Evolutionary conservation across 2,888 invertebrate genomes (phyloP), one percentile per base, ranked within the genome.

Genomic region (Drosophila nigritarsus): DNA sequence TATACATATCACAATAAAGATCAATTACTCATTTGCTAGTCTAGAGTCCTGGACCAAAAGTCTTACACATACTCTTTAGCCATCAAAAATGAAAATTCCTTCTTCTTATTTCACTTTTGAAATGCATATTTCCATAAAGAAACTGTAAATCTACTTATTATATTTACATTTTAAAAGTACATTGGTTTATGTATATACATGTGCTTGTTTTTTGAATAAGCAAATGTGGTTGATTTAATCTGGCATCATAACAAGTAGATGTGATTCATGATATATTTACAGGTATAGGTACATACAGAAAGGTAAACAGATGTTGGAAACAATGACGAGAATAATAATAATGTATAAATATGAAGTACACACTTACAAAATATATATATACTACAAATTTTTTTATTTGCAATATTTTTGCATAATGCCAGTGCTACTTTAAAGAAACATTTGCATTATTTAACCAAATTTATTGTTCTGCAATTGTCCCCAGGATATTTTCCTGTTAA

Each of bases 401-500:
- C 38, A 55, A 36, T 29, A 27, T 9, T 11, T 20, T 9, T 4
- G 27, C 18, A 38, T n/a, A 29, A 27, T 9, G 27, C 34, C 24
- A 15, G 24, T 45, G 18, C 18, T 30, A 40, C 32, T 45, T 45
- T 40, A 54, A 65, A 40, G 40, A 29, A 65, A 32, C 53, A 36
- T 20, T 54, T 27, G 13, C 30, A 49, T 42, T 66, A 34, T 53
- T 54, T 42, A 54, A 49, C n/a, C 38, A 42, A 61, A 51, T 49
- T 58, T 56, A 60, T 69, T 68, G 56, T 50, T 34, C 13, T 18
- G 50, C 40, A 51, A 50, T 51, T 45, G 58, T 40, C 48, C 27
- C 38, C 18, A 30, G 38, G 56, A 55, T 18, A 50, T 64, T 58
- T 63, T 72, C 38, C 51, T 70, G 62, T 72, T 81, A 80, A 78